phyloP scores from a whole-genome alignment of 1,140 invertebrate genomes.

The Homarus americanus region DNA sequence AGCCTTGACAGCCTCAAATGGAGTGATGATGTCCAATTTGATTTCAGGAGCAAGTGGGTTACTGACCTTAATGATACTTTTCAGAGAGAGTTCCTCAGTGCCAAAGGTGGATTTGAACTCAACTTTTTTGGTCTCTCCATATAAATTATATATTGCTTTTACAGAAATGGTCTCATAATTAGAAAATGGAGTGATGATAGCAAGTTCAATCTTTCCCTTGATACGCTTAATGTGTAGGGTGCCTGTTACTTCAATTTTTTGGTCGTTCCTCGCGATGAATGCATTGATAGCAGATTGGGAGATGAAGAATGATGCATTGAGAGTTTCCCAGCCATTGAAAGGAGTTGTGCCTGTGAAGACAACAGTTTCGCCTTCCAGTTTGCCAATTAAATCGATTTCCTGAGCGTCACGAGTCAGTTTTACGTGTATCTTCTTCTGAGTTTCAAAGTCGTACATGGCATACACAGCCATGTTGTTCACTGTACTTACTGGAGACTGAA shows the following conservation, averaged over 20 bases:
- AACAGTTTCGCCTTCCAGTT: slow-evolving; percentile 32
- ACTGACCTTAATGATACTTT: slow-evolving; percentile 15
- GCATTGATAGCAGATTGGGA: slow-evolving; percentile 40
- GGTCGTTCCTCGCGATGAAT: slow-evolving; percentile 15
- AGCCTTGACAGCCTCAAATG: slow-evolving; percentile 15
- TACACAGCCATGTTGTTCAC: slow-evolving; percentile 18
- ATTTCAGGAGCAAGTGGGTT: slow-evolving; percentile 51
- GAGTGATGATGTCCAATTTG: slow-evolving; percentile 46
- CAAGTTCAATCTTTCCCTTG: slow-evolving; percentile 42
- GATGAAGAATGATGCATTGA: slow-evolving; percentile 44
- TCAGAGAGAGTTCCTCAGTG: slow-evolving; percentile 10
- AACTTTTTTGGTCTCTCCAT: slow-evolving; percentile 9
- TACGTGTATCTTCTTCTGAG: not conserved
- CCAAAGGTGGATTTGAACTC: slow-evolving; percentile 34
- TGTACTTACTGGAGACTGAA: slow-evolving; percentile 42
- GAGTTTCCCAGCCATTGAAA: slow-evolving; percentile 42
- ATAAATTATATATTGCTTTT: slow-evolving; percentile 20
- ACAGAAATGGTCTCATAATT: slow-evolving; percentile 15
- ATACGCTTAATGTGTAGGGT: slow-evolving; percentile 15
- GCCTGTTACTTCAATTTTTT: slow-evolving; percentile 48
- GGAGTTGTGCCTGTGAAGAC: slow-evolving; percentile 38
- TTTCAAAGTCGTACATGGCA: slow-evolving; percentile 26
- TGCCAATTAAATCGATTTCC: slow-evolving; percentile 32
- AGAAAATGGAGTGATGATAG: slow-evolving; percentile 19
- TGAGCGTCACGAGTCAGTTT: slow-evolving; percentile 16